These are phyloP conservation scores for Calosoma granatense DNA, from an alignment of 1,140 invertebrate genomes.

Conservation along the genomic window DNA sequence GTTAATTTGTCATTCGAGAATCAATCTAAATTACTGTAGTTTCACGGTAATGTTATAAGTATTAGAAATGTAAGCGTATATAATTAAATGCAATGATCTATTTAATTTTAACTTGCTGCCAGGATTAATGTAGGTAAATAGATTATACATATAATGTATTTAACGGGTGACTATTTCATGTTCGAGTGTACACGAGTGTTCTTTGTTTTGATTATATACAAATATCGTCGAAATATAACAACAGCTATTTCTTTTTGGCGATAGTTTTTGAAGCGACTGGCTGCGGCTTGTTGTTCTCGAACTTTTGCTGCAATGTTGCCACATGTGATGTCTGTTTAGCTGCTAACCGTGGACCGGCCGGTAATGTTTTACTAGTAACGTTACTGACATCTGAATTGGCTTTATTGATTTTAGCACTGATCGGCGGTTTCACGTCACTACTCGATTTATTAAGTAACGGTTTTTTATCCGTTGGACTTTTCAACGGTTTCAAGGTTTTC, in stretches of 20 bases:
- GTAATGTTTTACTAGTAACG: conserved; percentile 32
- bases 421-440: conserved; percentile 24
- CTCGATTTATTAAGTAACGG: conserved; percentile 10
- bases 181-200: no score
- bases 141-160: no score
- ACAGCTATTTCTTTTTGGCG: neutral
- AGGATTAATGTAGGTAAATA: no score
- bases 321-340: conserved; percentile 52
- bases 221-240: neutral
- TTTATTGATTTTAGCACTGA: conserved; percentile 22
- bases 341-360: conserved; percentile 33
- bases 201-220: no score
- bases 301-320: conserved; percentile 62
- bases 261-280: neutral
- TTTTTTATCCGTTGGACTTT: conserved; percentile 24
- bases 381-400: conserved; percentile 19
- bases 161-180: no score
- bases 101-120: no score
- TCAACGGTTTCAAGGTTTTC: conserved; percentile 21
- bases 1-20: no score
- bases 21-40: no score
- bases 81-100: no score
- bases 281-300: conserved; percentile 46
- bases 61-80: no score
- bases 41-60: no score